These are phyloP conservation scores for Phasianus colchicus DNA, from an alignment of 2,113 vertebrate species.

Conservation along the genomic window DNA sequence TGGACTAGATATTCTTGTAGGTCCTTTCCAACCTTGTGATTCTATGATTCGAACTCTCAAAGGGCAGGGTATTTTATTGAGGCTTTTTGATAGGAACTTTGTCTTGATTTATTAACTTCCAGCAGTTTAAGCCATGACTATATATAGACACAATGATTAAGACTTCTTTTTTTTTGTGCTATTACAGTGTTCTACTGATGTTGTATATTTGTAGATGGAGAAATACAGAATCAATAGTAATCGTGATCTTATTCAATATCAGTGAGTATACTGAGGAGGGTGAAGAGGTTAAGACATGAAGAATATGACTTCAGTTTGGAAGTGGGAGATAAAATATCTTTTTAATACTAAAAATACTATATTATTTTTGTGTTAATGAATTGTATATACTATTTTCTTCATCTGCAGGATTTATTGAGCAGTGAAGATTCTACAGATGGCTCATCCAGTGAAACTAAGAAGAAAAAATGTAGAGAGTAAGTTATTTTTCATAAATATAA, in stretches of 20 bases:
- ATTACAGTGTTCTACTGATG: no score
- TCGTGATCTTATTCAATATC: not conserved
- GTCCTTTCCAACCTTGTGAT: no score
- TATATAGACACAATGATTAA: not conserved
- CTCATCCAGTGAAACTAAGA: constrained; percentile 80
- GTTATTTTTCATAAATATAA: constrained; percentile 38
- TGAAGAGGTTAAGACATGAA: constrained; percentile 5
- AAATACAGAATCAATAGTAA: constrained; percentile 19
- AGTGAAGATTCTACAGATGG: constrained; percentile 89
- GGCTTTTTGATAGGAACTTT: not conserved
- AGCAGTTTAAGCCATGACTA: not conserved
- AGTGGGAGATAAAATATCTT: constrained; percentile 11
- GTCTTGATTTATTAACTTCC: constrained; percentile 13
- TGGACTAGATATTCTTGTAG: no score
- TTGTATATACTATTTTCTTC: not conserved
- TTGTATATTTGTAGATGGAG: constrained; percentile 3
- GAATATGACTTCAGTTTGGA: constrained; percentile 22
- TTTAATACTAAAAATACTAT: constrained; percentile 4
- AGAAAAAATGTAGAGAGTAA: constrained; percentile 90
- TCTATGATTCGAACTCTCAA: not conserved
- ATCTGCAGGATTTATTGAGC: constrained; percentile 88
- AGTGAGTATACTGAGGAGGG: not conserved
- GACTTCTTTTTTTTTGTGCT: not conserved
- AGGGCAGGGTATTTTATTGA: constrained; percentile 1
- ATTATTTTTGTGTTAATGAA: constrained; percentile 11